Conservation (phyloP, 2,113 vertebrate species). For the Cairina moschata region DNA sequence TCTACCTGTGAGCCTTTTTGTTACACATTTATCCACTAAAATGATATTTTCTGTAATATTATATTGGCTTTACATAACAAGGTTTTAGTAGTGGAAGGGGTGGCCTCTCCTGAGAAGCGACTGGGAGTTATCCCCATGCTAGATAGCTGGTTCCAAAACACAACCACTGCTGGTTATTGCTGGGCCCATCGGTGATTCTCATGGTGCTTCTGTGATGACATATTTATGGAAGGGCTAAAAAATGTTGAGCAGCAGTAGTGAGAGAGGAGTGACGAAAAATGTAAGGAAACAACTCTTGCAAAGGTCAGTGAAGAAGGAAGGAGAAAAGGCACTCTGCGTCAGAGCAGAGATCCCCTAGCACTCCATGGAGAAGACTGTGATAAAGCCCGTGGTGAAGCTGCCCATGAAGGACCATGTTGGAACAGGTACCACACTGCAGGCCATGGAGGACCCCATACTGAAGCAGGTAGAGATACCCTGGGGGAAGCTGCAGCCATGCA, state of each 20-base stretch:
- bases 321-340: neutral
- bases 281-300: neutral
- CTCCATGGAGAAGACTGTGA: neutral
- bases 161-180: neutral
- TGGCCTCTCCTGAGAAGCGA: neutral
- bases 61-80: neutral
- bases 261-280: neutral
- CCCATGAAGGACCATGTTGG: neutral
- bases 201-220: neutral
- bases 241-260: neutral
- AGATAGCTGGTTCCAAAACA: neutral
- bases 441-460: neutral
- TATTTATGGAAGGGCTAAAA: neutral
- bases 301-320: neutral
- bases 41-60: neutral
- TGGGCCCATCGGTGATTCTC: accelerated
- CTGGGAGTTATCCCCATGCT: neutral
- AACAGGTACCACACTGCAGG: neutral
- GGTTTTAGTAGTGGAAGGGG: neutral
- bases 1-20: neutral
- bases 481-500: neutral
- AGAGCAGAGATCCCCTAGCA: neutral
- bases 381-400: neutral
- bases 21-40: neutral
- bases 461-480: neutral